A percentile compares a stretch with the other conserved stretches of the same genome.
Evolutionary conservation across 2,797 vertebrate species (phyloP).

Genomic region (Sebastes kiyomatsui): DNA sequence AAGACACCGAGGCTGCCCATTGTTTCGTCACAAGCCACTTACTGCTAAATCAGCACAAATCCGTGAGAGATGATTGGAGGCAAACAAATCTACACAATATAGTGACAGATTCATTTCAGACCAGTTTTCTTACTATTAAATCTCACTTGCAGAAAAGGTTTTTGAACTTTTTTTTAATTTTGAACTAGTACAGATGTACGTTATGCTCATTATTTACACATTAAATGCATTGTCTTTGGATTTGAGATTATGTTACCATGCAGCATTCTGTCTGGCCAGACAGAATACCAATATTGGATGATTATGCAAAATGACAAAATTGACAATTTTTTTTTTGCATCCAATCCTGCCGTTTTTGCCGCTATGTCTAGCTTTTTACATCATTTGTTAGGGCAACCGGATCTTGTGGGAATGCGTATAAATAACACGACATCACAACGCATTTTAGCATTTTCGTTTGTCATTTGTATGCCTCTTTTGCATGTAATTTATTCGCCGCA

Average conservation of each 20-base stretch:
- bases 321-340: background rate
- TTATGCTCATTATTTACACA: background rate
- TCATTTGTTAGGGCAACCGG: background rate
- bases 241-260: background rate
- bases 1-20: slow-evolving; percentile 16
- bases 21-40: slow-evolving; percentile 15
- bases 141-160: background rate
- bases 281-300: background rate
- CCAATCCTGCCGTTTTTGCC: background rate
- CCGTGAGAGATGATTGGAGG: background rate
- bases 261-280: background rate
- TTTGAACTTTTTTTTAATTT: background rate
- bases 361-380: background rate
- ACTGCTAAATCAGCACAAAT: slow-evolving; percentile 27
- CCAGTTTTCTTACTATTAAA: background rate
- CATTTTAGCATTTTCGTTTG: background rate
- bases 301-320: background rate
- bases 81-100: background rate
- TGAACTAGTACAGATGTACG: background rate
- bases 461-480: background rate
- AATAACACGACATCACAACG: background rate
- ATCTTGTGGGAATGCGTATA: background rate
- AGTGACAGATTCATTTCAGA: background rate
- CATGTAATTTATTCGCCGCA: too few relatives aligned
- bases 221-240: background rate